A percentile compares a stretch with the other conserved stretches of the same genome.
Evolutionary conservation across 1,140 invertebrate species (phyloP).

Genomic region (Augochlora pura): DNA sequence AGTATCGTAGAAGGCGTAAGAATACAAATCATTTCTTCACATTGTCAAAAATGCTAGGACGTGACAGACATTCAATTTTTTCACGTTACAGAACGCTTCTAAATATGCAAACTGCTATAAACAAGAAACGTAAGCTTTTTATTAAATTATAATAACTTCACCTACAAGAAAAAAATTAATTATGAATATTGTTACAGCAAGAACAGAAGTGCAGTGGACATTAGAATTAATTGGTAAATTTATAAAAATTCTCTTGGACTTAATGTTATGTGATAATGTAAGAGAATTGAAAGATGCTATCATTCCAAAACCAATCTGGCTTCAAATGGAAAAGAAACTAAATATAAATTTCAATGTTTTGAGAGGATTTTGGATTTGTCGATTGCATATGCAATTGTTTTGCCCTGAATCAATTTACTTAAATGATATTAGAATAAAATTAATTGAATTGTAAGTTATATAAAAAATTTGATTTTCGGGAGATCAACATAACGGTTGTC

Average conservation of each 20-base stretch:
- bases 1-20: background rate
- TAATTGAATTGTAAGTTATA: conserved; percentile 73
- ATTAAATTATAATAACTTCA: background rate
- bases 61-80: conserved; percentile 52
- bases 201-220: conserved; percentile 35
- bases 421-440: conserved; percentile 70
- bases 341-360: conserved; percentile 57
- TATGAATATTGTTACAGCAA: conserved; percentile 19
- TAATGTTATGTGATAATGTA: conserved; percentile 63
- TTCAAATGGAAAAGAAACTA: conserved; percentile 64
- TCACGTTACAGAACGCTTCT: conserved; percentile 50
- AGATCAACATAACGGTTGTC: no score
- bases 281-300: conserved; percentile 67
- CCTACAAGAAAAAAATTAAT: background rate
- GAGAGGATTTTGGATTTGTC: conserved; percentile 65
- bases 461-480: no score
- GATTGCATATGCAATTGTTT: conserved; percentile 73
- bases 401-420: conserved; percentile 63
- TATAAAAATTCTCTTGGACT: conserved; percentile 59
- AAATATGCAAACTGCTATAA: background rate
- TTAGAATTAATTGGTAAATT: conserved; percentile 52
- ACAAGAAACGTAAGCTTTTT: conserved; percentile 6
- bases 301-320: conserved; percentile 68
- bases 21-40: conserved; percentile 33
- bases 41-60: conserved; percentile 55